Evolutionary conservation across 2,888 invertebrate genomes (phyloP).

Genomic region (Troides oblongomaculatus): DNA sequence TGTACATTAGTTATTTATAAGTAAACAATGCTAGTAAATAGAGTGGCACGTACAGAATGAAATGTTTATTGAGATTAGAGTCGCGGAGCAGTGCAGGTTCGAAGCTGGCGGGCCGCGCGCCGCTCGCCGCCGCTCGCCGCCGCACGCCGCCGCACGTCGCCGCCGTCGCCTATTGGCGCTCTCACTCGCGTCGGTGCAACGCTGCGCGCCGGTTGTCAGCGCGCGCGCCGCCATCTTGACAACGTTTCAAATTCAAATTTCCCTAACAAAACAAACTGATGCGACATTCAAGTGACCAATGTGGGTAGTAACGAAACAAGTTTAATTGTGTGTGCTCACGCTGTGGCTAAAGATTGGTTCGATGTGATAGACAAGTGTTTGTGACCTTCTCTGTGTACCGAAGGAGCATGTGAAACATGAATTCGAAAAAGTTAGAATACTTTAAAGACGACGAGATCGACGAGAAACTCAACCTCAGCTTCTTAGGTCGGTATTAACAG

Average conservation of each 20-base stretch:
- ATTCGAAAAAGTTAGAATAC: slow-evolving; percentile 77
- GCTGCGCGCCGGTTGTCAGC: slow-evolving; percentile 55
- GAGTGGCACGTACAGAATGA: slow-evolving; percentile 52
- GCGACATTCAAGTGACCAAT: slow-evolving; percentile 40
- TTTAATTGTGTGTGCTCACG: slow-evolving; percentile 31
- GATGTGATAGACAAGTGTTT: slow-evolving; percentile 67
- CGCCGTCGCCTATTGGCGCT: slow-evolving; percentile 40
- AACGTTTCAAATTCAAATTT: slow-evolving; percentile 61
- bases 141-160: slow-evolving; percentile 38
- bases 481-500: slow-evolving; percentile 63
- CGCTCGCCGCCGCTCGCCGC: slow-evolving; percentile 40
- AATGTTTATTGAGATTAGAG: slow-evolving; percentile 69
- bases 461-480: slow-evolving; percentile 74
- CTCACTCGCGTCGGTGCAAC: slow-evolving; percentile 65
- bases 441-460: slow-evolving; percentile 70
- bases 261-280: slow-evolving; percentile 36
- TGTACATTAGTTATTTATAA: neutral
- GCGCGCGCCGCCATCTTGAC: slow-evolving; percentile 48
- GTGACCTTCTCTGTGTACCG: slow-evolving; percentile 59
- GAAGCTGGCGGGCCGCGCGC: slow-evolving; percentile 52
- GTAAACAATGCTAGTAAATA: slow-evolving; percentile 38
- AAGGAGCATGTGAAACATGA: slow-evolving; percentile 64
- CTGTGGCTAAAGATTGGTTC: slow-evolving; percentile 39
- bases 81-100: slow-evolving; percentile 49
- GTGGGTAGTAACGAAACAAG: slow-evolving; percentile 34